These are phyloP conservation scores for Oconnorella tubifera DNA, from an alignment of 2,888 invertebrate species.

Conservation along the genomic window DNA sequence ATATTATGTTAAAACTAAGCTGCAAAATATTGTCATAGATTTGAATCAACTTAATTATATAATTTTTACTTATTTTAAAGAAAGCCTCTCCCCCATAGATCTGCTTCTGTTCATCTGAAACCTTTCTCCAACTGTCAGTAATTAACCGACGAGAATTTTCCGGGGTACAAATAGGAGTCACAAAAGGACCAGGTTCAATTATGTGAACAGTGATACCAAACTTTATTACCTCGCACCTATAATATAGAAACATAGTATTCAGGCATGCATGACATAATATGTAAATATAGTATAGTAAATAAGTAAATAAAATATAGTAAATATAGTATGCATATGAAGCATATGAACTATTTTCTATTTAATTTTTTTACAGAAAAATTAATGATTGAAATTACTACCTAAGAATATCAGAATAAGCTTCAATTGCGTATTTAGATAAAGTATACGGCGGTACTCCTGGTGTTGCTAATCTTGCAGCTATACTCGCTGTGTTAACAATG, in stretches of 20 bases:
- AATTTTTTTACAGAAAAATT: no score
- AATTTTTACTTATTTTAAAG: not conserved
- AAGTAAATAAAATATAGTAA: no score
- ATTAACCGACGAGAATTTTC: not conserved
- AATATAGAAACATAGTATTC: not conserved
- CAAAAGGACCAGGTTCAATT: constrained; percentile 3
- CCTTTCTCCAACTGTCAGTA: not conserved
- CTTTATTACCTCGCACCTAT: not conserved
- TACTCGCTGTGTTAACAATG: constrained; percentile 5
- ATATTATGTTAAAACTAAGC: no score
- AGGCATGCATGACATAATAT: no score
- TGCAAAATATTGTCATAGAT: no score
- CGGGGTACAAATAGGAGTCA: not conserved
- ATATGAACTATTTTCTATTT: no score
- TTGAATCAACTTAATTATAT: no score
- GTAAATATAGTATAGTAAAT: no score
- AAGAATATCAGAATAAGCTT: not conserved
- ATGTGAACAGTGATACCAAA: not conserved
- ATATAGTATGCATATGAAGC: no score
- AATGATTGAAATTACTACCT: no score
- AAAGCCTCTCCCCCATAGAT: not conserved
- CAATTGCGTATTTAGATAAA: not conserved
- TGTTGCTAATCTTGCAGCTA: not conserved
- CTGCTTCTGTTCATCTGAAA: not conserved
- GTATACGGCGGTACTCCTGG: not conserved